Conservation (phyloP, 2,113 vertebrate species). For the Conger conger region DNA sequence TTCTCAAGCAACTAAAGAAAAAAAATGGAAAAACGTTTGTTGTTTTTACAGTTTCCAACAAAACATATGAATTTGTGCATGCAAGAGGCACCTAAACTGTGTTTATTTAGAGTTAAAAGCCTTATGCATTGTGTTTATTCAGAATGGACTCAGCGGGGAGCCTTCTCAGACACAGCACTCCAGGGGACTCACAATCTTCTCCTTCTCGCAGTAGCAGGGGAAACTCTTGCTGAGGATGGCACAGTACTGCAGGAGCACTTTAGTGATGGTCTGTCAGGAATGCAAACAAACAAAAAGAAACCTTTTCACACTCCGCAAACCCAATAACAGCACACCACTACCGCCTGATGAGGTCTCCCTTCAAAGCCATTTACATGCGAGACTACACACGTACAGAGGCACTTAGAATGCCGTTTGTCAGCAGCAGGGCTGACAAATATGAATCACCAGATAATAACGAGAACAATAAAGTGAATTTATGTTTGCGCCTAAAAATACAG, state of each 20-base stretch:
- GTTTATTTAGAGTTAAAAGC: no score
- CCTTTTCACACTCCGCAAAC: background rate
- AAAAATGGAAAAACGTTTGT: background rate
- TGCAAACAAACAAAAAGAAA: slow-evolving; percentile 36
- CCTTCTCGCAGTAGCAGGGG: slow-evolving; percentile 87
- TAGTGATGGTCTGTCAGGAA: slow-evolving; percentile 84
- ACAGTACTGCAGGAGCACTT: slow-evolving; percentile 91
- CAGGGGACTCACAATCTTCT: slow-evolving; percentile 82
- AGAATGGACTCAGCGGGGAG: no score
- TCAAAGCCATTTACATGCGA: background rate
- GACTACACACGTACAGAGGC: background rate
- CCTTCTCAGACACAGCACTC: no score
- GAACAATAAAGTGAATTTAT: background rate
- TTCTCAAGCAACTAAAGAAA: no score
- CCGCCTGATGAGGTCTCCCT: background rate
- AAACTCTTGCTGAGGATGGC: slow-evolving; percentile 85
- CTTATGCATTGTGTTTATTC: no score
- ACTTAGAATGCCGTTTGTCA: background rate
- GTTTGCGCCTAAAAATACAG: background rate
- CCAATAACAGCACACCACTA: background rate
- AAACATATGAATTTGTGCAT: background rate
- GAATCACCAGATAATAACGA: background rate
- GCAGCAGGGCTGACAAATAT: background rate
- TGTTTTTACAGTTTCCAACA: background rate
- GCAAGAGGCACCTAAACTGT: background rate